Evolutionary conservation across 2,113 vertebrate genomes (phyloP), one percentile per base, ranked within the genome.

Genomic region (Zapornia atra): DNA sequence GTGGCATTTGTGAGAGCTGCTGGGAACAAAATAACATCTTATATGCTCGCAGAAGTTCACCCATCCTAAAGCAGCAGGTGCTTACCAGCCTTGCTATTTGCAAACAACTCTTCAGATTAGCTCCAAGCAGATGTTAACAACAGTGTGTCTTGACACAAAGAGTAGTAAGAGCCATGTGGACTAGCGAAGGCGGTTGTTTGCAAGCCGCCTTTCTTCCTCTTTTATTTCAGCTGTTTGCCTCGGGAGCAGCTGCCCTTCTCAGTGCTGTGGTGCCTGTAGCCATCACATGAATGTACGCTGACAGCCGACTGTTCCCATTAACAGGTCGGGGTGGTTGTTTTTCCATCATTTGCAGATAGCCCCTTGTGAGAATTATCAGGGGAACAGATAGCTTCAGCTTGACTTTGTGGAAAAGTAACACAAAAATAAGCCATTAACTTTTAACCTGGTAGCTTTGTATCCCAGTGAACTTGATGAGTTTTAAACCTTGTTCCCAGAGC

Each of bases 201-300:
- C 95, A 96, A 96, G 97, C 96, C 38, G 59, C 94, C 94, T 88
- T 97, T 94, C 97, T 96, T 97, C 88, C 95, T 96, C 96, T 96
- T 97, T 97, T 94, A 96, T 97, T 98, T 98, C 97, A 97, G 97
- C 97, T 98, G 97, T 96, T 95, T 96, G 86, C 82, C 90, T 82
- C 2, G 0, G 81, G 65, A 97, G 95, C 97, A 98, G 98, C 98
- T 98, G 98, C 88, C 91, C n/a, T 85, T 94, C 89, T 93, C 80
- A 76, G 70, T 46, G 72, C 92, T 60, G 34, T 50, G 91, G 79
- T 84, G 81, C 73, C 94, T 89, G 6, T 0, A 88, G 78, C 87
- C 73, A 80, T 33, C 86, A 70, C 0, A 0, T 53, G 75, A 87
- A 88, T 33, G 90, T 81, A 80, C 7, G 63, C 42, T 59, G 86